Evolutionary conservation across 2,113 vertebrate genomes (phyloP).

Genomic region (Stigmatopora argus): DNA sequence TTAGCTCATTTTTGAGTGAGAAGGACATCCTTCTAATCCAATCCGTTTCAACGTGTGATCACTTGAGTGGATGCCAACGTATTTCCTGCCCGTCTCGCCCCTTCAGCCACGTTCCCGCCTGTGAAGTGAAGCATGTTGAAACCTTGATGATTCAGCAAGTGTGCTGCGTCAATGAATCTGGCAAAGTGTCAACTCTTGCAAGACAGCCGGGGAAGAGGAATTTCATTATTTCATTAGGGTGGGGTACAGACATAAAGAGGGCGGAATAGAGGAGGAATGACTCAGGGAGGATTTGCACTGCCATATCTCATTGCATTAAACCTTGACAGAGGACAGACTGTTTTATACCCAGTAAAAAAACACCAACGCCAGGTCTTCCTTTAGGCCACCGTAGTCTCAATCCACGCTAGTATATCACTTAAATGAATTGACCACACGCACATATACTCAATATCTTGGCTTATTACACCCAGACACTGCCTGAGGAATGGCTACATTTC

Average conservation of each 20-base stretch:
- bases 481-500: neutral
- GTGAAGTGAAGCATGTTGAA: conserved; percentile 53
- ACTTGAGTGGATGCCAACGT: conserved; percentile 53
- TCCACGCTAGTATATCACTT: conserved; percentile 9
- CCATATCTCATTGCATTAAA: conserved; percentile 42
- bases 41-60: conserved; percentile 39
- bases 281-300: conserved; percentile 5
- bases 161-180: conserved; percentile 57
- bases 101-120: conserved; percentile 42
- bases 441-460: neutral
- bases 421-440: conserved; percentile 1
- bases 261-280: conserved; percentile 15
- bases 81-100: conserved; percentile 51
- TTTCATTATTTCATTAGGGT: conserved; percentile 54
- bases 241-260: conserved; percentile 14
- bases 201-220: conserved; percentile 26
- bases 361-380: conserved; percentile 25
- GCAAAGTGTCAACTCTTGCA: conserved; percentile 51
- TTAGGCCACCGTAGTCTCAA: conserved; percentile 31
- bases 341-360: conserved; percentile 31
- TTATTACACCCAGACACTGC: conserved; percentile 4
- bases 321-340: conserved; percentile 56
- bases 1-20: conserved; percentile 37
- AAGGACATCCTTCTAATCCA: conserved; percentile 26
- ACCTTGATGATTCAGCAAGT: conserved; percentile 61